Evolutionary conservation across 1,140 invertebrate species (phyloP).

Genomic region (Anadara kagoshimensis): DNA sequence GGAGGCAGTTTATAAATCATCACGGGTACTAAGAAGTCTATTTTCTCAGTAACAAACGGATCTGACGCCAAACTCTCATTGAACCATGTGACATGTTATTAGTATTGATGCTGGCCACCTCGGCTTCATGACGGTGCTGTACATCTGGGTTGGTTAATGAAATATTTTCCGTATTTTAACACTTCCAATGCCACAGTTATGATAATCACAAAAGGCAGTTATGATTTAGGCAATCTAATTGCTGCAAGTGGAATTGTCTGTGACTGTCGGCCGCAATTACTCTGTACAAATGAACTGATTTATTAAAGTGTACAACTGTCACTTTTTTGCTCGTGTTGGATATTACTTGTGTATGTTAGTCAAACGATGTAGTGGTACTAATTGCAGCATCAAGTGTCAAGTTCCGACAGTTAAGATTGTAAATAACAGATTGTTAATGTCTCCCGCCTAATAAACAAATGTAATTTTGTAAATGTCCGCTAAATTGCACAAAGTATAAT

Average conservation of each 20-base stretch:
- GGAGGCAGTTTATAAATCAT: constrained; percentile 32
- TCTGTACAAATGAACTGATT: too few species aligned
- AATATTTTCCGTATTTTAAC: constrained; percentile 13
- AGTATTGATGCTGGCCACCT: constrained; percentile 10
- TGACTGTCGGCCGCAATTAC: too few species aligned
- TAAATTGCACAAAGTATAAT: too few species aligned
- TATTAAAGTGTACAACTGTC: too few species aligned
- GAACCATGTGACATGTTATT: constrained; percentile 23
- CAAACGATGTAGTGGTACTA: too few species aligned
- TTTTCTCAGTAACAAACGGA: background rate
- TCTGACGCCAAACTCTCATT: background rate
- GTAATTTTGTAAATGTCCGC: too few species aligned
- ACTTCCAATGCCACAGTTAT: background rate
- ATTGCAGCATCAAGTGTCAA: too few species aligned
- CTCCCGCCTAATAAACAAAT: too few species aligned
- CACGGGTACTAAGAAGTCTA: constrained; percentile 12
- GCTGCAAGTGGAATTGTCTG: background rate
- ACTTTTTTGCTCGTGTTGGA: too few species aligned
- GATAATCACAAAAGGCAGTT: constrained; percentile 24
- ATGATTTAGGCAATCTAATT: constrained; percentile 20
- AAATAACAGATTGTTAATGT: too few species aligned
- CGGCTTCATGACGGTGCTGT: constrained; percentile 1
- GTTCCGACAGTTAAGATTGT: too few species aligned
- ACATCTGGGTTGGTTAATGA: constrained; percentile 26
- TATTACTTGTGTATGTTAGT: too few species aligned